These are phyloP conservation scores for Chionodraco myersi DNA, from an alignment of 2,113 vertebrate species.

Conservation along the genomic window DNA sequence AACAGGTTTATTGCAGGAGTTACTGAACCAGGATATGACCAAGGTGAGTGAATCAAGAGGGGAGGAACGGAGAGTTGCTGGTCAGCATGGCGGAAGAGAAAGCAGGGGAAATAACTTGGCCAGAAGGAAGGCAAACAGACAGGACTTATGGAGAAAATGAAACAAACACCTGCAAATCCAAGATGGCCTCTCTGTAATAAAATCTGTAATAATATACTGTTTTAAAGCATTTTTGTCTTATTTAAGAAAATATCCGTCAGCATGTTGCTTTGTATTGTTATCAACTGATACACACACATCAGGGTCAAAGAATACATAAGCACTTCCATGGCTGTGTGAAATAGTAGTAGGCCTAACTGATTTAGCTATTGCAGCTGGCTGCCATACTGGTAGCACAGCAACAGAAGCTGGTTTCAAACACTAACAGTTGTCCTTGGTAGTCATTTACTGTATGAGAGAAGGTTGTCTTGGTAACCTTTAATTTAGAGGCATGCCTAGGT, in stretches of 20 bases:
- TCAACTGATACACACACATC: not conserved
- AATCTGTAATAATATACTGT: too few relatives aligned
- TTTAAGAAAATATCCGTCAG: too few relatives aligned
- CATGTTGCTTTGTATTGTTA: not conserved
- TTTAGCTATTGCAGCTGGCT: not conserved
- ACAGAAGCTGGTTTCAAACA: conserved; percentile 37
- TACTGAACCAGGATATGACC: not conserved
- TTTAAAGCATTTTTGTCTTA: too few relatives aligned
- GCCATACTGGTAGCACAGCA: conserved; percentile 4
- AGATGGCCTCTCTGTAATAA: too few relatives aligned
- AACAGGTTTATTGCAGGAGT: not conserved
- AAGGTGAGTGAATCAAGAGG: not conserved
- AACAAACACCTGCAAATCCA: not conserved
- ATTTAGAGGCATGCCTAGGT: conserved; percentile 40
- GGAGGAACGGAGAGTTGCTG: not conserved
- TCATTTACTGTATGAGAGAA: conserved; percentile 32
- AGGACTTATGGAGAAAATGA: not conserved
- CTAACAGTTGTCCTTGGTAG: conserved; percentile 54
- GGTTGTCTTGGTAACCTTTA: conserved; percentile 70
- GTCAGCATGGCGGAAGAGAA: not conserved
- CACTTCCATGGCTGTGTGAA: not conserved
- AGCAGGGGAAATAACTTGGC: not conserved
- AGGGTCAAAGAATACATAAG: not conserved
- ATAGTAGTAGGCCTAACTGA: not conserved
- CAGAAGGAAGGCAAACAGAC: not conserved